Base-by-base conservation (phyloP, 2,888 invertebrate species). In the Lobophora halterata region DNA sequence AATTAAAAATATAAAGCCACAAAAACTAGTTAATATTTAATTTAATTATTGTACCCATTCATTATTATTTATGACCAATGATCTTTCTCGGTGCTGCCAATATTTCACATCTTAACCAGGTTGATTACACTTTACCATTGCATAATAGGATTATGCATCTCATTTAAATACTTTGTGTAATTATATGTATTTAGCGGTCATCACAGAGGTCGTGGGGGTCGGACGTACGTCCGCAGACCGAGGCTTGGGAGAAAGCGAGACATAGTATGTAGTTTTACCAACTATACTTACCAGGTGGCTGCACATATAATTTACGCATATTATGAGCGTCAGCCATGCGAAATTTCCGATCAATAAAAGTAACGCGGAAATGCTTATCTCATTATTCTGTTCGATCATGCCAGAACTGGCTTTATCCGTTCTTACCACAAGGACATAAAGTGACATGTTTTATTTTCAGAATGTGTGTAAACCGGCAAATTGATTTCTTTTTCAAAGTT, bases 131-230 rank as follows among this genome's bases (percentile, higher is more conserved):
- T 17, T n/a, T 18, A 28, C 7, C 26, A 25, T 26, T 38, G 27
- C 10, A 38, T 43, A 43, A 43, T 33, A 18, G 9, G 6, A 32
- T 38, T 48, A 47, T 21, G 28, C 17, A 41, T 34, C 31, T 45
- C 24, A 16, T 24, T 8, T 28, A 19, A 33, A 8, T 8, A 20
- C 11, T 26, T 36, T 46, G 24, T 39, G 37, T 14, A 28, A 14
- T 41, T 38, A 29, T 40, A 37, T 11, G 32, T 47, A 29, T 32
- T 28, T 25, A 27, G 39, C 27, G 46, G 52, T 51, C 55, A 56
- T 35, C 43, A 16, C 18, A 28, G 55, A 58, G 65, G 65, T 64
- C 62, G 36, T 17, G 23, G 56, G 56, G 67, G 68, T 67, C 68
- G 43, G 35, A 13, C 36, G 34, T 36, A 19, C 12, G 9, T 9